These are phyloP conservation scores for Leistus spinibarbis DNA, from an alignment of 2,888 invertebrate genomes.

Conservation along the genomic window DNA sequence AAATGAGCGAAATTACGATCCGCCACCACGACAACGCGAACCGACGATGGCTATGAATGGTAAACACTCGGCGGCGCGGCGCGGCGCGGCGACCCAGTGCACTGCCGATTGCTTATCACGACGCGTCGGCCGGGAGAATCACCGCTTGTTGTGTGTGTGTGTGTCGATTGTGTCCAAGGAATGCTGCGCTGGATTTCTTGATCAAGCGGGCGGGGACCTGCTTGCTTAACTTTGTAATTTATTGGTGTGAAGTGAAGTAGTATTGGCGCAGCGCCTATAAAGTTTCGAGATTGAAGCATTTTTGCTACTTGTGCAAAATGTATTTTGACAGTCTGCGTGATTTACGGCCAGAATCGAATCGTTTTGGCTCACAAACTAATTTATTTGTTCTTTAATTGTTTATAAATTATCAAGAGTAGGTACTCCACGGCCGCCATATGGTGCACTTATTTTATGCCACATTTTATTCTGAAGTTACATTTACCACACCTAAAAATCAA, in stretches of 20 bases:
- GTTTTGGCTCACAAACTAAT: neutral
- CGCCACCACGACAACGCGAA: too few species aligned
- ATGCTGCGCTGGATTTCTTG: neutral
- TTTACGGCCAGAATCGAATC: neutral
- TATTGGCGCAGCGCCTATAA: neutral
- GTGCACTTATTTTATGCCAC: too few species aligned
- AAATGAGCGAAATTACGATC: slow-evolving; percentile 61
- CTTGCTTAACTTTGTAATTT: slow-evolving; percentile 20
- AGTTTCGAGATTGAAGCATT: neutral
- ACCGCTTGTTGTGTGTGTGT: neutral
- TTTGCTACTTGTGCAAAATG: slow-evolving; percentile 1
- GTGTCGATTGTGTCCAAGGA: neutral
- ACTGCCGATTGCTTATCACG: neutral
- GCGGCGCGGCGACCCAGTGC: neutral
- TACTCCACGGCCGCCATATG: too few species aligned
- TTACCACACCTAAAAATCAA: too few species aligned
- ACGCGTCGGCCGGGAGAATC: neutral
- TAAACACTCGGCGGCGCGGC: slow-evolving; percentile 7
- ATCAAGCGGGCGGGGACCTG: neutral
- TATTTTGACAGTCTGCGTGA: neutral
- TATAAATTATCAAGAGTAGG: neutral
- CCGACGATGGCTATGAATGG: slow-evolving; percentile 11
- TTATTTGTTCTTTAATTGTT: neutral
- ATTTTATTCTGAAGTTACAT: too few species aligned
- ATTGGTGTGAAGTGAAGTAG: neutral